Evolutionary conservation across 2,113 vertebrate genomes (phyloP), one percentile per base, ranked within the genome.

Genomic region (Ctenodactylus gundi): DNA sequence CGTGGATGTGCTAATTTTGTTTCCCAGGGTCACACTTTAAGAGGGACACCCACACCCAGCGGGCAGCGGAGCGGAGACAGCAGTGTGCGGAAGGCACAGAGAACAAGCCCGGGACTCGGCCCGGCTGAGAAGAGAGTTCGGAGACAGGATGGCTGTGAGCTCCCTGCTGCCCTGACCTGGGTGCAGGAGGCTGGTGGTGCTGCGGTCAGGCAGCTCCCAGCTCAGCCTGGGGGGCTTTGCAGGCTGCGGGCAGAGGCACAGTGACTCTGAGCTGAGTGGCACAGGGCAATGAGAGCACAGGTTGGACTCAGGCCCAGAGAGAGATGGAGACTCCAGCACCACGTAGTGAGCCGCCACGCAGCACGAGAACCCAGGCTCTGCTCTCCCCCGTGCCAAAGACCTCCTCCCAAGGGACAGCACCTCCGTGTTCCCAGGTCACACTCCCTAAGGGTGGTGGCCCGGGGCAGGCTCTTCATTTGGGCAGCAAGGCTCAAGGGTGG

Each of bases 291-390:
- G n/a, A n/a, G n/a, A n/a, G n/a, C n/a, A n/a, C n/a, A n/a, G n/a
- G n/a, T n/a, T n/a, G n/a, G n/a, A n/a, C n/a, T n/a, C n/a, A 94
- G 80, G 73, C 46, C n/a, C 58, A 39, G 75, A 72, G 31, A 36
- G 18, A 62, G 73, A 27, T 4, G 2, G 20, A 55, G 53, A 44
- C 21, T 7, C 78, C 25, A 58, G 1, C 0, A 1, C 12, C 31
- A 25, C 20, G 2, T 0, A 51, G 0, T 15, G 10, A 68, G 41
- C 34, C n/a, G n/a, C n/a, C n/a, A n/a, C n/a, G n/a, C 80, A 46
- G 31, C 0, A 15, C 55, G 31, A 51, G 75, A 77, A 64, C 6
- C 0, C 27, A 18, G 1, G 39, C 20, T 76, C 86, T n/a, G 77
- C 23, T 62, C 44, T 44, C 88, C 75, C 34, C 4, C 14, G 39